Base-by-base conservation (phyloP, 2,888 invertebrate genomes). In the Melangyna quadrimaculata region DNA sequence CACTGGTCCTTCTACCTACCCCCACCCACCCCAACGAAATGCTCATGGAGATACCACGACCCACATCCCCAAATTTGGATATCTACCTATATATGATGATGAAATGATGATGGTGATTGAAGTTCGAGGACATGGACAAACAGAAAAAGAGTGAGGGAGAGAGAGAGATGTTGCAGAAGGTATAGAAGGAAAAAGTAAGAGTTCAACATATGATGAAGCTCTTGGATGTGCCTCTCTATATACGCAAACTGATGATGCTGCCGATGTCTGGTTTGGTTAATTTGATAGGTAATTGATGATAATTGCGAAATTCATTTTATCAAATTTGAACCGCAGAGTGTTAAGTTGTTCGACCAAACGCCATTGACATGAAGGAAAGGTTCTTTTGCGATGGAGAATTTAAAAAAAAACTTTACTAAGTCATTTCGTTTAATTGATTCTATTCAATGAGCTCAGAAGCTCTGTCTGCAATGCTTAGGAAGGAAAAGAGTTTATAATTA, bases 261-360 rank as follows among this genome's bases (percentile, higher is more conserved):
- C 35, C 27, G 35, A 24, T 73, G 72, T 35, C 45, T 65, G 78
- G 67, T 63, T 74, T 79, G 78, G 73, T 79, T 83, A 83, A 79
- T 83, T 79, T 79, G 83, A 79, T 79, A 71, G 83, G 74, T 83
- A 83, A 83, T 83, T 83, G 83, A 79, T 83, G 83, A 83, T 83
- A 83, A 79, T 79, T 83, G 79, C 65, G 74, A 79, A 83, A 79
- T 83, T 79, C 74, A 71, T 83, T 83, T 79, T 71, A 79, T 79
- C 79, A 79, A 83, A 83, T 67, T 83, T 55, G 69, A 69, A 70
- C 83, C 73, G 40, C 83, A 82, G 29, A 83, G 69, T 63, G 73
- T 74, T 78, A 78, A 72, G 82, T 73, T 63, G 73, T 73, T 37
- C 55, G 35, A 63, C 69, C 73, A 69, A 82, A 73, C 53, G 37